These are phyloP conservation scores for Aradus depressus DNA, from an alignment of 2,888 invertebrate species.

Conservation along the genomic window DNA sequence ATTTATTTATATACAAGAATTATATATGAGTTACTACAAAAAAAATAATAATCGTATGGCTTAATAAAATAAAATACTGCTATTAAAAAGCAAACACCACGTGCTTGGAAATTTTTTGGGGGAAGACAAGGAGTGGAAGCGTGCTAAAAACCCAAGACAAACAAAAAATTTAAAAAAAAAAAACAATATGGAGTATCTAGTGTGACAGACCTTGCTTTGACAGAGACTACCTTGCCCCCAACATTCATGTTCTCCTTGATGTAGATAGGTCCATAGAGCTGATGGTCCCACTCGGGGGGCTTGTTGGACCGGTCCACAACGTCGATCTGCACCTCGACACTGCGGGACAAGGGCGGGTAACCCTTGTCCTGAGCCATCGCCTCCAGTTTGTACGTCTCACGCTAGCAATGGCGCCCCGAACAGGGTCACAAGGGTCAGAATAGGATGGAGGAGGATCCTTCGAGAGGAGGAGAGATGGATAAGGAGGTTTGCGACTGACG, in stretches of 20 bases:
- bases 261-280: constrained; percentile 92
- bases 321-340: constrained; percentile 96
- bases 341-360: constrained; percentile 85
- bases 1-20: no score
- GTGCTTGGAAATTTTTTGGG: no score
- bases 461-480: neutral
- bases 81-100: no score
- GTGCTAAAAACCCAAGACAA: constrained; percentile 25
- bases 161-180: constrained; percentile 22
- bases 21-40: no score
- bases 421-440: constrained; percentile 3
- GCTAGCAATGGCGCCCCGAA: constrained; percentile 49
- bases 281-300: constrained; percentile 94
- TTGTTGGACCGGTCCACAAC: constrained; percentile 97
- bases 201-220: constrained; percentile 92
- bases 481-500: no score
- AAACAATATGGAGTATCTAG: constrained; percentile 22
- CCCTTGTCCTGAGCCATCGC: constrained; percentile 98
- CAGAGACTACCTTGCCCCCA: constrained; percentile 94
- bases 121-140: constrained; percentile 19
- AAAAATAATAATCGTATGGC: no score
- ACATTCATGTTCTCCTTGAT: constrained; percentile 96
- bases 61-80: no score
- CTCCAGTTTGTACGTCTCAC: constrained; percentile 96
- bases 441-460: neutral